Evolutionary conservation across 2,113 vertebrate genomes (phyloP).

Genomic region (Anarhynchus alexandrinus): DNA sequence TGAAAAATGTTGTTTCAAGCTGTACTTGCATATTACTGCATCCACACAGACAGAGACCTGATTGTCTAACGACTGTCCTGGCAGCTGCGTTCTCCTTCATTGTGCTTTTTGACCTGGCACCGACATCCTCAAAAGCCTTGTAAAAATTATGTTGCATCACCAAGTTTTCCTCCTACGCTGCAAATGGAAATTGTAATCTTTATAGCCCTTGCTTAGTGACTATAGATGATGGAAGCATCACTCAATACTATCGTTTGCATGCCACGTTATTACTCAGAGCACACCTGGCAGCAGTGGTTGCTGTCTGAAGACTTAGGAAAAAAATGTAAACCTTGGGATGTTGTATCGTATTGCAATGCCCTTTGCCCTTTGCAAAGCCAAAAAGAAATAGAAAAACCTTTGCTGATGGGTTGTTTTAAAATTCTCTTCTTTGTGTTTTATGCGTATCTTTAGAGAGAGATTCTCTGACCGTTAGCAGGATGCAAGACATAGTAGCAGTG

Average conservation of each 20-base stretch:
- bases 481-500: neutral
- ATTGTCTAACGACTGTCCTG: neutral
- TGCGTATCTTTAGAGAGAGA: neutral
- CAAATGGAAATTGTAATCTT: neutral
- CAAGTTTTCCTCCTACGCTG: neutral
- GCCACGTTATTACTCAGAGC: neutral
- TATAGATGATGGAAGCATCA: neutral
- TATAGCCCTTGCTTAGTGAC: neutral
- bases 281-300: neutral
- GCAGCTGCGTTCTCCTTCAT: neutral
- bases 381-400: neutral
- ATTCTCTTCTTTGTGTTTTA: neutral
- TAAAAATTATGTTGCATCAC: neutral
- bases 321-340: neutral
- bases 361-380: neutral
- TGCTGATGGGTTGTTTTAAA: neutral
- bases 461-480: neutral
- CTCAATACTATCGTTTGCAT: neutral
- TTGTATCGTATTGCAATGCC: neutral
- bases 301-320: neutral
- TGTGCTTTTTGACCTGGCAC: neutral
- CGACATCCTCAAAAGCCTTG: neutral
- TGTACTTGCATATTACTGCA: neutral
- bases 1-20: neutral
- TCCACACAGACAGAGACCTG: neutral